Base-by-base conservation (phyloP, 2,113 vertebrate species). In the Halichoerus grypus region DNA sequence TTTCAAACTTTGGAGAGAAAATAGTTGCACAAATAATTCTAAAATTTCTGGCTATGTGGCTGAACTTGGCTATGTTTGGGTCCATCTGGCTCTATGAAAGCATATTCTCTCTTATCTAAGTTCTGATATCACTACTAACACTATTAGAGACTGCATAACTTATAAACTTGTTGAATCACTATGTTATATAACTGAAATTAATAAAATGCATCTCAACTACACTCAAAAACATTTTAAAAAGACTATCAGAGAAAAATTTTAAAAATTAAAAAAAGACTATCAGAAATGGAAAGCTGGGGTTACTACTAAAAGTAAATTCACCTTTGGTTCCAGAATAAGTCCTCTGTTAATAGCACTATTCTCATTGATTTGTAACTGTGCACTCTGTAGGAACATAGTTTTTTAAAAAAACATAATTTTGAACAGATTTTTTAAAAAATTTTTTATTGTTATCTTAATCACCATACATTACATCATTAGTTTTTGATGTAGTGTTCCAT, bases 11-110 rank as follows among this genome's bases (percentile, higher is more conserved):
- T 94, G 28, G 57, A 59, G 2, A 96, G 82, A 88, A 81, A 86
- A 65, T 88, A 95, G 93, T 77, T 96, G 39, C 39, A 94, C 46
- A 91, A 95, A 91, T 97, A 96, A 95, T 93, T 81, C 14, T 63
- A 95, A 89, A 85, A 89, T 93, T 77, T 97, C 59, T 87, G 53
- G 28, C 28, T 96, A 42, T 92, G 72, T 77, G 72, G 77, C 31
- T 82, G 86, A 95, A 89, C 71, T 97, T n/a, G 19, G 31, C 51
- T 93, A 86, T 96, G 67, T 92, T 91, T 97, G 24, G 16, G 82
- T 81, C 59, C 79, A 96, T 95, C 86, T 95, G 82, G 67, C n/a
- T 94, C 26, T 72, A 53, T 86, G 53, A 93, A 95, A 97, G n/a
- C 46, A 74, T 88, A 81, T 92, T 96, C 94, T 93, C 53, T 33